These are phyloP conservation scores for Dryococelus australis DNA, from an alignment of 2,888 invertebrate species.

Conservation along the genomic window DNA sequence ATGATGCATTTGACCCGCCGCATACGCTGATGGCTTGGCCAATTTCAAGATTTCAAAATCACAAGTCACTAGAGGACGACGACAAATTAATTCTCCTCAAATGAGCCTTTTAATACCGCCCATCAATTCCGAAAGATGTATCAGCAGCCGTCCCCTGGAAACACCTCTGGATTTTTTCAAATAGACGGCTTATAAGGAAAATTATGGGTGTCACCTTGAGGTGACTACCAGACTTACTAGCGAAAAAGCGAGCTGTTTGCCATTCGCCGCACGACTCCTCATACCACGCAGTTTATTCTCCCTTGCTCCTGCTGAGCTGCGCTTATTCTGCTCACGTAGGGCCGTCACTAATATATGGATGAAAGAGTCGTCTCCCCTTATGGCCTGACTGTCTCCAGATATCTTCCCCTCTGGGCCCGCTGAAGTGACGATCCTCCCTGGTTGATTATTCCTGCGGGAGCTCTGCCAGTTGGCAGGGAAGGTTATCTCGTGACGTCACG, in stretches of 20 bases:
- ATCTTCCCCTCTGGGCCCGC: neutral
- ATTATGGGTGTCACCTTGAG: neutral
- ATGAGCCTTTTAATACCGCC: no score
- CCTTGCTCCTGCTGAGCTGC: neutral
- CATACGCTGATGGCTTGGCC: no score
- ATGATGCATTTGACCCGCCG: no score
- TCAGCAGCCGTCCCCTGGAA: no score
- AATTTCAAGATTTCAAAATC: no score
- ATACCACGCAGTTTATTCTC: neutral
- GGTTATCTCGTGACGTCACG: neutral
- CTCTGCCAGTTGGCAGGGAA: neutral
- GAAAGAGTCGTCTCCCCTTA: neutral
- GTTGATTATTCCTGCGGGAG: neutral
- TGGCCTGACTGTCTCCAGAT: neutral
- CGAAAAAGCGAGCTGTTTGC: neutral
- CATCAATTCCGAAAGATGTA: no score
- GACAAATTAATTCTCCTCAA: no score
- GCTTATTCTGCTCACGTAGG: neutral
- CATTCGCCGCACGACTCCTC: neutral
- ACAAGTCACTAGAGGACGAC: no score
- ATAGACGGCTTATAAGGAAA: neutral
- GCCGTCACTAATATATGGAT: neutral
- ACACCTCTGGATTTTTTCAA: neutral
- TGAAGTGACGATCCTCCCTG: neutral
- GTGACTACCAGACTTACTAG: neutral